A percentile compares a stretch with the other conserved stretches of the same genome.
These are phyloP conservation scores for Seriola quinqueradiata DNA, from an alignment of 2,113 vertebrate genomes.

Conservation along the genomic window DNA sequence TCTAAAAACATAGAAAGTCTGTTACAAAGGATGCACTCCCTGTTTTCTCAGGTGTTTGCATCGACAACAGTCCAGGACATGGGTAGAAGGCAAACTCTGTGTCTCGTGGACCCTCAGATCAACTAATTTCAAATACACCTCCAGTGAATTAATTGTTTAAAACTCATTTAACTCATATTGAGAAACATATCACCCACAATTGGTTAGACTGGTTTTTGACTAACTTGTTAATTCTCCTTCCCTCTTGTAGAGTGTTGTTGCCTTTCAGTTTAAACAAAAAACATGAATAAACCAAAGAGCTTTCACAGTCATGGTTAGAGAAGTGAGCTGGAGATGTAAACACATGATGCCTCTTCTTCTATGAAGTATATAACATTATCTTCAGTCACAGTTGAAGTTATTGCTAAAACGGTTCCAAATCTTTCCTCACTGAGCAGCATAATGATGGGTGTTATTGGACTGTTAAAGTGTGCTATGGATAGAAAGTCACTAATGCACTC, in stretches of 20 bases:
- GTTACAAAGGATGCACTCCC: no score
- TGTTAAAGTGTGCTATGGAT: conserved; percentile 57
- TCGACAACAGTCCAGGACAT: no score
- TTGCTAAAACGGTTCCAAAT: conserved; percentile 19
- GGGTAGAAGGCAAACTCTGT: no score
- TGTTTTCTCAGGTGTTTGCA: no score
- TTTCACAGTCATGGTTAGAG: neutral
- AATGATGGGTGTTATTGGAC: conserved; percentile 38
- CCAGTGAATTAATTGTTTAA: neutral
- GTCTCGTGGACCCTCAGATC: no score
- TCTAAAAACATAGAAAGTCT: no score
- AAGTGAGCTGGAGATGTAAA: neutral
- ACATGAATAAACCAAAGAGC: neutral
- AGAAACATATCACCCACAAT: neutral
- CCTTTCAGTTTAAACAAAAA: no score
- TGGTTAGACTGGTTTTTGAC: neutral
- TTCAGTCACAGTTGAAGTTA: neutral
- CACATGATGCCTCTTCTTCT: neutral
- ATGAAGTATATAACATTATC: neutral
- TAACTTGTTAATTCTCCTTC: no score
- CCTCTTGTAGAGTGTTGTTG: no score
- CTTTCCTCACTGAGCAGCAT: conserved; percentile 9
- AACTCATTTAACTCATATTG: neutral
- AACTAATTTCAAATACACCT: neutral
- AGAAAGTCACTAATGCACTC: conserved; percentile 59